Percentiles rank a stretch among this genome's conserved stretches.
These are phyloP conservation scores for Agonopterix heracliana DNA, from an alignment of 2,888 invertebrate species.

Conservation along the genomic window DNA sequence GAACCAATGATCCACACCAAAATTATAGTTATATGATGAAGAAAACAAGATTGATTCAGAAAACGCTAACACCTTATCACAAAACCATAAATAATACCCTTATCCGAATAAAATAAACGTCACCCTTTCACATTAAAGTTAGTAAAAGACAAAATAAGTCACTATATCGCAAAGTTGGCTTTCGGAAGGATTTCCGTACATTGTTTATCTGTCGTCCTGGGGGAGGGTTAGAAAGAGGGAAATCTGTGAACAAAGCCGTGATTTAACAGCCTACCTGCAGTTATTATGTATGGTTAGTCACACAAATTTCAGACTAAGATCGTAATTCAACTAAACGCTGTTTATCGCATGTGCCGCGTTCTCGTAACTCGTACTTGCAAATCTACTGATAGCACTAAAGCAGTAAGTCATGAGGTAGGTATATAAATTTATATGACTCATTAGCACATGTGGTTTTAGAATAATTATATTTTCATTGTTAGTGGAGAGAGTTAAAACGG, in stretches of 20 bases:
- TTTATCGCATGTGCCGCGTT: not conserved
- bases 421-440: too few relatives aligned
- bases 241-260: conserved; percentile 33
- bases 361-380: too few relatives aligned
- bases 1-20: too few relatives aligned
- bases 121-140: conserved; percentile 36
- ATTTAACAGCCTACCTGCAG: conserved; percentile 13
- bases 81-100: conserved; percentile 4
- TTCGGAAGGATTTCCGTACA: conserved; percentile 35
- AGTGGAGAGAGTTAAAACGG: too few relatives aligned
- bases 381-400: too few relatives aligned
- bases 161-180: conserved; percentile 35
- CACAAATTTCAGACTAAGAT: not conserved
- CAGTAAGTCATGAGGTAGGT: too few relatives aligned
- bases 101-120: conserved; percentile 29
- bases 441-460: too few relatives aligned
- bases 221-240: conserved; percentile 43
- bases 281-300: not conserved
- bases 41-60: too few relatives aligned
- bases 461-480: too few relatives aligned
- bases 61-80: too few relatives aligned
- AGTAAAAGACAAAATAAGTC: conserved; percentile 33
- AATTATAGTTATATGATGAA: too few relatives aligned
- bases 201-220: conserved; percentile 51
- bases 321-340: not conserved